phyloP scores from a whole-genome alignment of 2,113 vertebrate genomes.

The Muscicapa adusta region DNA sequence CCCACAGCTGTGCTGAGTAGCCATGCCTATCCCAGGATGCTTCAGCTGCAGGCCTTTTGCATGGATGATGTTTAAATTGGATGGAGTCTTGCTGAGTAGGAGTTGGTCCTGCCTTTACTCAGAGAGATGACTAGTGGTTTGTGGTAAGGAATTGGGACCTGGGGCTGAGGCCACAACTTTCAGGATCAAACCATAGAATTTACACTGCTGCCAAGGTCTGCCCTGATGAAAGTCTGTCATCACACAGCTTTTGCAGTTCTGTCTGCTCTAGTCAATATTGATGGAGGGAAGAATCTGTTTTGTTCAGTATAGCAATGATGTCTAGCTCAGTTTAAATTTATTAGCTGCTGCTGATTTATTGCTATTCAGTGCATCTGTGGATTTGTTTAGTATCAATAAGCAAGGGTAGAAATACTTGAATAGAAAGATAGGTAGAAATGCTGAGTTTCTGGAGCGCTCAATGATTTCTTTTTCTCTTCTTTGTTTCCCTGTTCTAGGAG shows the following conservation, averaged over 20 bases:
- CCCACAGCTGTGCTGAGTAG: not conserved
- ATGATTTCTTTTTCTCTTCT: not conserved
- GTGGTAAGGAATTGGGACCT: conserved; percentile 14
- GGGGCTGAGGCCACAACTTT: conserved; percentile 23
- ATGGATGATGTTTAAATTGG: not conserved
- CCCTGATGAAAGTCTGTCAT: not conserved
- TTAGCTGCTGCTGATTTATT: not conserved
- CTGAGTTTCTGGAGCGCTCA: not conserved
- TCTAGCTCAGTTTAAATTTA: not conserved
- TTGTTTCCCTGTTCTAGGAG: not conserved
- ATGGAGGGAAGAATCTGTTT: not conserved
- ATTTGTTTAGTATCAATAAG: not conserved
- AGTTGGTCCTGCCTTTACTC: not conserved
- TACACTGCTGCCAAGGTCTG: not conserved
- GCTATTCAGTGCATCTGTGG: not conserved
- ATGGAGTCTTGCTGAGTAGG: not conserved
- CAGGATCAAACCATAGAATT: conserved; percentile 33
- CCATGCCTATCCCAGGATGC: not conserved
- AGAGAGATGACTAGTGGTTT: not conserved
- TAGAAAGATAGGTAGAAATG: not conserved
- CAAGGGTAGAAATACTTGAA: not conserved
- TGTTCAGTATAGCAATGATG: not conserved
- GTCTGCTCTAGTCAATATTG: not conserved
- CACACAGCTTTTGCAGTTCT: not conserved
- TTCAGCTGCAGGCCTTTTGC: not conserved